Base-by-base conservation (phyloP, 2,888 invertebrate species). In the Drosophila macrospina region DNA sequence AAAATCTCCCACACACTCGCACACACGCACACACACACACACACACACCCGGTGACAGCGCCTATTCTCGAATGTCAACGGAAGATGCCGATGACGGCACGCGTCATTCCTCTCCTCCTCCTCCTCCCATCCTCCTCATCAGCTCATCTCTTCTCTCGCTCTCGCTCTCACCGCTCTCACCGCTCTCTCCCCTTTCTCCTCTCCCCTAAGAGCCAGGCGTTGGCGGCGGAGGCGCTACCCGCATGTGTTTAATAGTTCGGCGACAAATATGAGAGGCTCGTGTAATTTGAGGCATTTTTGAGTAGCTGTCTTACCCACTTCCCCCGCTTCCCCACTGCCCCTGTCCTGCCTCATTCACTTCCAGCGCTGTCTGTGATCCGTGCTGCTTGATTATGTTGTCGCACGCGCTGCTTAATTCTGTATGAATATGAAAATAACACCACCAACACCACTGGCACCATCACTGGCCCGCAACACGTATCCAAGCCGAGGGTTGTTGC, bases 371-470 rank as follows among this genome's bases (percentile, higher is more conserved):
- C 30, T 65, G 51, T 51, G 69, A 66, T 69, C 61, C 63, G 74
- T 65, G 73, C 78, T 81, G 83, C 86, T 90, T 90, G 90, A 90
- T 90, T 90, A 90, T 90, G 90, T 90, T 90, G 89, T 89, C 89
- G 89, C 90, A 90, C 90, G 90, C 90, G 79, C 85, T 90, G 83
- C 89, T 90, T 88, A 89, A 89, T 83, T 83, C 86, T 79, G 71
- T 74, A 84, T 88, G 88, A 88, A 88, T 88, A 84, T 86, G 84
- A 88, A 80, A 80, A 74, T 82, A 80, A 69, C 74, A 64, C 56
- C 50, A 59, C 37, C 48, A 41, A 13, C 32, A 13, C 26, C 44
- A 42, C 32, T 30, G 7, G 39, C 34, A 47, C 16, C 24, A 39
- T 39, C 15, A 26, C 6, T 3, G 20, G 0, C 10, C 3, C n/a